Evolutionary conservation across 1,140 invertebrate species (phyloP).

Genomic region (Ooceraea biroi): DNA sequence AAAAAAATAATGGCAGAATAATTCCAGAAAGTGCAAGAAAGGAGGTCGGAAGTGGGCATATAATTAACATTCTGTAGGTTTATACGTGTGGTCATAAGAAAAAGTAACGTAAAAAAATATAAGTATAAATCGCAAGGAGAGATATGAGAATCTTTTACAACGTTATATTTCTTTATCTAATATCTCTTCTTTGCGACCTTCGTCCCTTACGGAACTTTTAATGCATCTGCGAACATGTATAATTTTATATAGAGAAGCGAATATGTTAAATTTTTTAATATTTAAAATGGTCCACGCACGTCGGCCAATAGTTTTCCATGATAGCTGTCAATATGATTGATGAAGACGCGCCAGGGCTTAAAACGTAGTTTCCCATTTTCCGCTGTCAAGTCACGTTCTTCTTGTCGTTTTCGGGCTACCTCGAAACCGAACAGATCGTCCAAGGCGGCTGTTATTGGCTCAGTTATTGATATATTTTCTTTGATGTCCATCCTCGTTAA

Average conservation of each 20-base stretch:
- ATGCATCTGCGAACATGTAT: too few species aligned
- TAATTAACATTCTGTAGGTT: too few species aligned
- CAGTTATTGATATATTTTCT: slow-evolving; percentile 25
- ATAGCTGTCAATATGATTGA: slow-evolving; percentile 81
- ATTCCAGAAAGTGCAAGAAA: neutral
- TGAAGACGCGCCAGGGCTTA: slow-evolving; percentile 77
- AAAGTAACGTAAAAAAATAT: too few species aligned
- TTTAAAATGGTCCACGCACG: slow-evolving; percentile 58
- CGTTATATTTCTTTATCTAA: too few species aligned
- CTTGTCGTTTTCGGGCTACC: slow-evolving; percentile 7
- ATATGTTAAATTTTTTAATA: neutral
- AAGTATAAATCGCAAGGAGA: too few species aligned
- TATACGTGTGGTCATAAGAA: too few species aligned
- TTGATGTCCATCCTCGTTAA: neutral
- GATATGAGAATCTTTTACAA: too few species aligned
- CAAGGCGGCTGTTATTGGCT: slow-evolving; percentile 7
- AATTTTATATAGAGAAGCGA: neutral
- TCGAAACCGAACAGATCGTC: neutral
- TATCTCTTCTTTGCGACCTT: too few species aligned
- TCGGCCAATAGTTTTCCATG: slow-evolving; percentile 74
- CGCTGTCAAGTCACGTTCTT: neutral
- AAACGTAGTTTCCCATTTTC: slow-evolving; percentile 52
- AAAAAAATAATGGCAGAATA: neutral
- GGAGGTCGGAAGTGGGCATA: too few species aligned
- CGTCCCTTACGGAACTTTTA: too few species aligned